phyloP scores from a whole-genome alignment of 2,888 invertebrate species.

The Tachina fera region DNA sequence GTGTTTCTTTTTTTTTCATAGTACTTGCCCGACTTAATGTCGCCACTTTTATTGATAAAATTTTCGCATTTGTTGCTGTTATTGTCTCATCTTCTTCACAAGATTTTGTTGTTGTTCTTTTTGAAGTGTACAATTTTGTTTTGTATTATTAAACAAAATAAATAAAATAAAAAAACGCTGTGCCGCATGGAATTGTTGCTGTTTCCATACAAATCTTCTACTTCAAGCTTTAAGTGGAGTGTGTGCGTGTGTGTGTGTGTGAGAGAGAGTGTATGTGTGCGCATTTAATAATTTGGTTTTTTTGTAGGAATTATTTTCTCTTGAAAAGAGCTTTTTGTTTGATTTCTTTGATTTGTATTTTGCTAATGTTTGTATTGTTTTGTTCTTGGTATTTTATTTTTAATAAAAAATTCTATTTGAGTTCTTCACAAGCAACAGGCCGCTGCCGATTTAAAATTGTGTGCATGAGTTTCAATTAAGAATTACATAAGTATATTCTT shows the following conservation, averaged over 20 bases:
- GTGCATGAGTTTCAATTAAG: not conserved
- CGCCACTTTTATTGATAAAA: conserved; percentile 69
- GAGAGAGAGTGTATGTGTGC: too few relatives aligned
- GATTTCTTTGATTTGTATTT: conserved; percentile 6
- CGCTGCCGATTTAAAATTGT: not conserved
- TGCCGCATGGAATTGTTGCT: conserved; percentile 16
- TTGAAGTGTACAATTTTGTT: conserved; percentile 21
- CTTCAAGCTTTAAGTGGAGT: not conserved
- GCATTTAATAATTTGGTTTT: not conserved
- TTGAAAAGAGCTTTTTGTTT: not conserved
- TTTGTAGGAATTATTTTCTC: not conserved
- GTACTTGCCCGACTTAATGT: conserved; percentile 63
- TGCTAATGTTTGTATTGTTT: not conserved
- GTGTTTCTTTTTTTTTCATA: conserved; percentile 6
- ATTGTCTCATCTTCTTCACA: conserved; percentile 16
- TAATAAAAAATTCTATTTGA: conserved; percentile 3
- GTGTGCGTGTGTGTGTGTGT: not conserved
- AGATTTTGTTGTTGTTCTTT: not conserved
- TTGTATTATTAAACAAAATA: not conserved
- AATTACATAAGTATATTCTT: not conserved
- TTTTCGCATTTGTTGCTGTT: conserved; percentile 38
- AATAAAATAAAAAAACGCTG: not conserved
- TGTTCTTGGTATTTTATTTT: not conserved
- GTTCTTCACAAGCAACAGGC: conserved; percentile 17
- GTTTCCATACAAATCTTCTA: not conserved